Base-by-base conservation (phyloP, 2,888 invertebrate genomes). In the Stenichneumon culpator region DNA sequence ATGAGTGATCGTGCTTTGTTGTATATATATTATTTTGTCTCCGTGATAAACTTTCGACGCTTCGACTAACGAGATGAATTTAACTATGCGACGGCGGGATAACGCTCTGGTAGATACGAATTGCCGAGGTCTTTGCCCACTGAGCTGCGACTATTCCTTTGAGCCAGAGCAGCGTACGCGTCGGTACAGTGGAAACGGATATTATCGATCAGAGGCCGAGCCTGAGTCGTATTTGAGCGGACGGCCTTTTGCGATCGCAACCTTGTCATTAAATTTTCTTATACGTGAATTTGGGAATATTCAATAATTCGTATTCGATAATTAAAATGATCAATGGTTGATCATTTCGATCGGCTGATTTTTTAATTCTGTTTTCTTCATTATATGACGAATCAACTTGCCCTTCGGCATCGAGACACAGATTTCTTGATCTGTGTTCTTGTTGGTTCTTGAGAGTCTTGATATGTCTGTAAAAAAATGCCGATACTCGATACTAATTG, bases 151-250 rank as follows among this genome's bases (percentile, higher is more conserved):
- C 52, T 54, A 50, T 67, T 57, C 57, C 80, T 84, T 77, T 84
- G 83, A 80, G 67, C 77, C 57, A 16, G 52, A 39, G 25, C 44
- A 16, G 25, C 52, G 68, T 79, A 67, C 22, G 19, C 32, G 32
- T 28, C 44, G 54, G 70, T 50, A 84, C 72, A 84, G 80, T 80
- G 72, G 80, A 80, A 80, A 80, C 75, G 75, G 83, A 84, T 80
- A 84, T 80, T 83, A 83, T 83, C 80, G 80, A 84, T 80, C 80
- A 77, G 83, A 80, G 72, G 65, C 67, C 72, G 52, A 72, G 77
- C 14, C 54, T 69, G 79, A 50, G 60, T 67, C 69, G 70, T 70
- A 80, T 84, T 79, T 80, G 83, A 80, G 72, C 36, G 39, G 54
- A 60, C 65, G 57, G 14, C 50, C 57, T 79, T 67, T 39, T 28